Evolutionary conservation across 2,113 vertebrate species (phyloP), one percentile per base, ranked within the genome.

Genomic region (Catagonus wagneri): DNA sequence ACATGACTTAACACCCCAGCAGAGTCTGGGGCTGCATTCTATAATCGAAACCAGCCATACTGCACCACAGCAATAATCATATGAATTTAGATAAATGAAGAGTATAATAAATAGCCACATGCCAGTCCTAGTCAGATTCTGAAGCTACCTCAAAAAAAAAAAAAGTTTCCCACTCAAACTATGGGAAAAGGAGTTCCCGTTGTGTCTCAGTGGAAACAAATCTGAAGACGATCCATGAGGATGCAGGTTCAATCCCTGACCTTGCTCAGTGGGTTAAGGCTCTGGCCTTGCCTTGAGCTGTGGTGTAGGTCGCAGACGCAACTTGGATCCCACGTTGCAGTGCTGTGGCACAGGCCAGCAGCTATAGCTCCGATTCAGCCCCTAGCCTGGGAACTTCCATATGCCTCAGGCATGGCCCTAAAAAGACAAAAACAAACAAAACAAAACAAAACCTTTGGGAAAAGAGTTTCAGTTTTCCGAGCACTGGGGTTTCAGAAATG

Each of bases 21-120:
- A 27, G 60, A 50, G 71, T 65, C 87, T 83, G 34, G 60, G 39
- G 58, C 36, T 93, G 23, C 34, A 58, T 39, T 39, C 54, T 84
- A 68, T 63, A 52, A 92, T 92, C 7, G 76, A 84, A 95, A 83
- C 32, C 7, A 92, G 50, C 34, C 95, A 36, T 76, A 86, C 90
- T 61, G 54, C 84, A 96, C 89, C 32, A 68, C 1, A 81, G 52
- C 14, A 80, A 75, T 75, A 95, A 75, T 68, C n/a, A 89, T 36
- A 92, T 13, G 16, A 61, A 85, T n/a, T 58, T 92, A 60, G 58
- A 74, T 75, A 72, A 84, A 89, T 29, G 85, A 81, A 84, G 76
- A 83, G 14, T 22, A 76, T 50, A 95, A 60, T 56, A 79, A 78
- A 79, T 63, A 80, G 66, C 2, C 25, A 79, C 14, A 3, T 58